Base-by-base conservation (phyloP, 2,113 vertebrate genomes). In the Burhinus bistriatus region DNA sequence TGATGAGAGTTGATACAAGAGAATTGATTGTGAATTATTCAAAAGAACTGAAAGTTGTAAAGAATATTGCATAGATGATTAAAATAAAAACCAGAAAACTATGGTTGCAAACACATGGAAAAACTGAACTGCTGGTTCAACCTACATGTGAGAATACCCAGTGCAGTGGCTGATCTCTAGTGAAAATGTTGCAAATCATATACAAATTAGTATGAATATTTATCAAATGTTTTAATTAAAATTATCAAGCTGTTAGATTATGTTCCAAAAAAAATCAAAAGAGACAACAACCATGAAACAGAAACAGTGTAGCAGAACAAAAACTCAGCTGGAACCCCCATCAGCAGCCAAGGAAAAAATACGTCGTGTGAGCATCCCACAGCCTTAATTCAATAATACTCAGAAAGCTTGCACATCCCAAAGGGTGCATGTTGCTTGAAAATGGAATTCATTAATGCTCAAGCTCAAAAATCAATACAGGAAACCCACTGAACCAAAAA, bases 211-310 rank as follows among this genome's bases (percentile, higher is more conserved):
- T 62, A 91, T 97, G 82, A 96, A 88, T 95, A 96, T 96, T 95
- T 96, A 96, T 94, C 71, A 83, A 94, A 91, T 85, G 17, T 94
- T 96, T 96, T 93, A 97, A 96, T 97, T 97, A 96, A 97, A 94
- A 96, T 86, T 95, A 94, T 86, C 91, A 97, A 96, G 36, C 76
- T 93, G 71, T 92, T 95, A 73, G 80, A 91, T 90, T 89, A 83
- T 36, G 68, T 85, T 94, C 66, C 51, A 26, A 29, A 59, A 91
- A 66, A 93, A 88, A 90, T 87, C 62, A 93, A 95, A 85, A 92
- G 70, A 52, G 30, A 89, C 49, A 93, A 78, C 79, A 94, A 75
- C 84, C 61, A 89, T 78, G 64, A 97, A 91, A n/a, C 36, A 84
- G 36, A 91, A 79, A 96, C 38, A 94, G 45, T 61, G 13, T 20